Conservation (phyloP, 2,888 invertebrate species). For the Erynnis tages region DNA sequence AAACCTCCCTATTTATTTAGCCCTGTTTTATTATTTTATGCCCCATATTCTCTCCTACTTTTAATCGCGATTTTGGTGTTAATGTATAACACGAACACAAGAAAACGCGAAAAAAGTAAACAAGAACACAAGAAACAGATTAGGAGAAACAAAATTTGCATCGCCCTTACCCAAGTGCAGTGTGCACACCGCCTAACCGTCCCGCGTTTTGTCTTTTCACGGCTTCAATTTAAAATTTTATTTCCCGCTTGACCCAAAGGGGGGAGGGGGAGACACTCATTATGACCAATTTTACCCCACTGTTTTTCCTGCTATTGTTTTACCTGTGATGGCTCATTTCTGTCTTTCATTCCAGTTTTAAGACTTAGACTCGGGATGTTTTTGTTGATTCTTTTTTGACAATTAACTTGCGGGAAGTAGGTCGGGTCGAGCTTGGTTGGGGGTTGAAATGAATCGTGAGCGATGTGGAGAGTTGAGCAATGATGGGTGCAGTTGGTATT, state of each 20-base stretch:
- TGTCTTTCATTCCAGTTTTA: conserved; percentile 60
- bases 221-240: conserved; percentile 77
- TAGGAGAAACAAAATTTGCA: no score
- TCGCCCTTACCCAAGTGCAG: no score
- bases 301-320: conserved; percentile 63
- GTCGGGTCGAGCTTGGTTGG: neutral
- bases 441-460: no score
- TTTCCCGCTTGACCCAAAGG: conserved; percentile 73
- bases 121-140: no score
- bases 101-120: no score
- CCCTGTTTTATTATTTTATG: no score
- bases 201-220: conserved; percentile 69
- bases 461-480: no score
- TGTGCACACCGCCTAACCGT: conserved; percentile 39
- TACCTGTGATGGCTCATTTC: conserved; percentile 66
- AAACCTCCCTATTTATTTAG: no score
- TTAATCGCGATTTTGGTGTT: no score
- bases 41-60: no score
- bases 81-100: no score
- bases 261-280: conserved; percentile 62
- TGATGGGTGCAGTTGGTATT: no score
- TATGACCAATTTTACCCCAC: conserved; percentile 77
- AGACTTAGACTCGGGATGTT: conserved; percentile 30
- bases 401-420: conserved; percentile 29
- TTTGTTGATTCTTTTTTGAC: conserved; percentile 26